Percentiles rank a stretch among this genome's conserved stretches.
phyloP scores from a whole-genome alignment of 1,140 invertebrate genomes.

The Cydia splendana region DNA sequence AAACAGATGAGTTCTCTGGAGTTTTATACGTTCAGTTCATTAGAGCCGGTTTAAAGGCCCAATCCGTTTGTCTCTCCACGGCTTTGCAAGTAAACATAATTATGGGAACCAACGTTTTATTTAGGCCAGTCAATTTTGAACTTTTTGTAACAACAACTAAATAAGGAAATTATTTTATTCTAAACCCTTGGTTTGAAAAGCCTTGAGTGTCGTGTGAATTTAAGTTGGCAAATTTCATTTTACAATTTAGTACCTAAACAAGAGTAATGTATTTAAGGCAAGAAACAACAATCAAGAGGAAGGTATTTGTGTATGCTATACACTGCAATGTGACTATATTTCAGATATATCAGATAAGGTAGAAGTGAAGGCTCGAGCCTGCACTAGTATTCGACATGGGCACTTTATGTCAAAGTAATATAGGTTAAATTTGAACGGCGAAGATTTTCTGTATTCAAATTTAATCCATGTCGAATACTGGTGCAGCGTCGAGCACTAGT shows the following conservation, averaged over 20 bases:
- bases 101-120: conserved; percentile 15
- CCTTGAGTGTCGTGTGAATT: neutral
- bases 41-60: conserved; percentile 18
- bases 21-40: conserved; percentile 30
- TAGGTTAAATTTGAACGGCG: too few relatives aligned
- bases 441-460: too few relatives aligned
- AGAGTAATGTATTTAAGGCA: too few relatives aligned
- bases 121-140: conserved; percentile 12
- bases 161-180: neutral
- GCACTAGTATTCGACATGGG: too few relatives aligned
- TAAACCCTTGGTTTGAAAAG: neutral
- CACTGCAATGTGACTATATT: too few relatives aligned
- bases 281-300: too few relatives aligned
- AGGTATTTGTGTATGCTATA: too few relatives aligned
- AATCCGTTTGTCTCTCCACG: conserved; percentile 24
- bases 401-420: too few relatives aligned
- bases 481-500: too few relatives aligned
- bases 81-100: conserved; percentile 13
- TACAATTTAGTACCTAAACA: neutral
- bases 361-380: too few relatives aligned
- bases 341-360: too few relatives aligned
- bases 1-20: conserved; percentile 27
- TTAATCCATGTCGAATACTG: too few relatives aligned
- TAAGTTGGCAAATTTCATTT: neutral
- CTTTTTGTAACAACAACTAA: neutral